Conservation (phyloP, 2,797 vertebrate genomes). For the Sebastes hopkinsi region DNA sequence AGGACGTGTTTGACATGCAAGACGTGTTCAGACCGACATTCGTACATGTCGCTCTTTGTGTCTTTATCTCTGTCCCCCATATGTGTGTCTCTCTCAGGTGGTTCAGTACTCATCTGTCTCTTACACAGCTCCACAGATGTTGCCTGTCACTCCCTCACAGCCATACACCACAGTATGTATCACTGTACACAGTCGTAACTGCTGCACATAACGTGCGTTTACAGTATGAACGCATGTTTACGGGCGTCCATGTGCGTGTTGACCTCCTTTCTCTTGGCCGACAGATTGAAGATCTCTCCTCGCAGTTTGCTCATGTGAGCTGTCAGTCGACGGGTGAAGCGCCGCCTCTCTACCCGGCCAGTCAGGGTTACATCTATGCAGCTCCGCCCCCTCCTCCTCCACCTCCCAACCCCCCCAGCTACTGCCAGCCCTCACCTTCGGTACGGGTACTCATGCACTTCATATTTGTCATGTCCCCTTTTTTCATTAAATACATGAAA, state of each 20-base stretch:
- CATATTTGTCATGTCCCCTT: not conserved
- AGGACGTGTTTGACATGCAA: not conserved
- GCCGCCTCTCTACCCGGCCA: slow-evolving; percentile 75
- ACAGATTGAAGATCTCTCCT: slow-evolving; percentile 91
- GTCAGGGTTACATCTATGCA: slow-evolving; percentile 85
- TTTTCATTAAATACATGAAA: not conserved
- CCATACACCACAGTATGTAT: slow-evolving; percentile 87
- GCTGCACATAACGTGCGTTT: not conserved
- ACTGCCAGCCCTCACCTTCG: slow-evolving; percentile 87
- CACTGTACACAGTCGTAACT: not conserved
- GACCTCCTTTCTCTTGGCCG: slow-evolving; percentile 41
- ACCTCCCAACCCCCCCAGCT: slow-evolving; percentile 79
- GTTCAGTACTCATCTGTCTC: slow-evolving; percentile 91
- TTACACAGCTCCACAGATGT: slow-evolving; percentile 91
- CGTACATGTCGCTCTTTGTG: slow-evolving; percentile 19
- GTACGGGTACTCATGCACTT: slow-evolving; percentile 62
- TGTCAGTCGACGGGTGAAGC: slow-evolving; percentile 88
- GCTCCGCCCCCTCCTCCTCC: slow-evolving; percentile 73
- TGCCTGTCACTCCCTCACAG: slow-evolving; percentile 88
- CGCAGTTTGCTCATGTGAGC: slow-evolving; percentile 90
- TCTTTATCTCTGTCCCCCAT: slow-evolving; percentile 58
- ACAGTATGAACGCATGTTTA: not conserved
- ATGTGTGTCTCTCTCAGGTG: slow-evolving; percentile 84
- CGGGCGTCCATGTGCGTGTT: not conserved
- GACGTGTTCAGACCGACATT: not conserved